Base-by-base conservation (phyloP, 2,113 vertebrate genomes). In the Anser cygnoides region DNA sequence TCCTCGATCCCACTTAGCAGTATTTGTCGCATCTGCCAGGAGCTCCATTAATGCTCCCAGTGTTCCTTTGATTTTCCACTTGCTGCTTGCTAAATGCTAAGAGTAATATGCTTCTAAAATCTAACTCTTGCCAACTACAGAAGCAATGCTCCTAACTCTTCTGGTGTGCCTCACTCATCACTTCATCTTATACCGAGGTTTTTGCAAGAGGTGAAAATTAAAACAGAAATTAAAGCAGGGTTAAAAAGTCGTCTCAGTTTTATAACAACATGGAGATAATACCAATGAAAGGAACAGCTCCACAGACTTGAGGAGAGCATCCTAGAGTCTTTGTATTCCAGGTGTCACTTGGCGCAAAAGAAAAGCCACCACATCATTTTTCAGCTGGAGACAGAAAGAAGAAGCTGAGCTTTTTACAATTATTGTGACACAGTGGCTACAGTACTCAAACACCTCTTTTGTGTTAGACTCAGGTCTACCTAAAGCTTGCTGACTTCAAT, bases 401-500 rank as follows among this genome's bases (percentile, higher is more conserved):
- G 21, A 9, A 54, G 33, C 33, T 26, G 17, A 91, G 21, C 3
- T 91, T 49, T 95, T 73, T 54, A n/a, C 37, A 85, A 66, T 70
- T 70, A 82, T 4, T 46, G 33, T 25, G 63, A 83, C 58, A 66
- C 58, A 74, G 57, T 7, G 7, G 46, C 79, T 49, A 58, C 2
- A 6, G 39, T 16, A 72, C 7, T 52, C 4, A 0, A 85, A 52
- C 3, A 66, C 16, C 41, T 62, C 3, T 3, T 79, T 70, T 82
- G 58, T 62, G 46, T 25, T 73, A 84, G 50, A 71, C 49, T 31
- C 62, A 26, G 8, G 41, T 55, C 81, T 92, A 68, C 21, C 84
- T 93, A 79, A 86, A 92, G 62, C 75, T 83, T 77, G 21, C 58
- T 55, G 41, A 18, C 58, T 90, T 85, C 77, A 76, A 54, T 90